phyloP scores from a whole-genome alignment of 2,888 invertebrate species.

The Blastobasis lacticolella region DNA sequence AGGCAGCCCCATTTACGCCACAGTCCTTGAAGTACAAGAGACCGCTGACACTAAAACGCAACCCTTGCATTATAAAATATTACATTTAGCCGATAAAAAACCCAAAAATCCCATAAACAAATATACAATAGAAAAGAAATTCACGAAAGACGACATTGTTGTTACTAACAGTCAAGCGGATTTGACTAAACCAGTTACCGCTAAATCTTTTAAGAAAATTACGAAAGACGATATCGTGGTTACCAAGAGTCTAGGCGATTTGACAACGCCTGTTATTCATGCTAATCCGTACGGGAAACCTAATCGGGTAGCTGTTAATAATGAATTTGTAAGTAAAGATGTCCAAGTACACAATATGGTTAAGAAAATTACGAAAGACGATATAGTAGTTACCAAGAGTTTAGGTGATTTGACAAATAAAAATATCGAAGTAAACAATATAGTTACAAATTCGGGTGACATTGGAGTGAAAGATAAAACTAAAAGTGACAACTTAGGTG shows the following conservation, averaged over 20 bases:
- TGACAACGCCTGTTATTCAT: neutral
- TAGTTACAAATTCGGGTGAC: too few species aligned
- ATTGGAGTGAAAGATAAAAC: too few species aligned
- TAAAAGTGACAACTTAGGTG: too few species aligned
- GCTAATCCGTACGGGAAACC: too few species aligned
- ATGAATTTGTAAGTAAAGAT: too few species aligned
- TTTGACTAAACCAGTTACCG: constrained; percentile 6
- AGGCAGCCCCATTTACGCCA: constrained; percentile 4
- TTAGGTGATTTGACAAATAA: neutral
- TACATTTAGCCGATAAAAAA: constrained; percentile 16
- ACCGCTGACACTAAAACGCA: constrained; percentile 1
- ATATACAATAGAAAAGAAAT: constrained; percentile 39
- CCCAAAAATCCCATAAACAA: constrained; percentile 19
- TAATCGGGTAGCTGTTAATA: too few species aligned
- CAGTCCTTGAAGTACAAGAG: constrained; percentile 7
- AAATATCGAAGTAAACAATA: too few species aligned
- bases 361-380: neutral
- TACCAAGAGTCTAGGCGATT: neutral
- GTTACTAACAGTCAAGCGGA: constrained; percentile 28
- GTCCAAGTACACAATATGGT: too few species aligned
- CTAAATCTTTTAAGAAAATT: neutral
- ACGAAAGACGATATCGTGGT: neutral
- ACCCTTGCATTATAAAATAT: constrained; percentile 11
- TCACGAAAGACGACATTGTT: constrained; percentile 53
- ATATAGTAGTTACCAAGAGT: neutral